Evolutionary conservation across 2,888 invertebrate species (phyloP).

Genomic region (Epistrophe grossulariae): DNA sequence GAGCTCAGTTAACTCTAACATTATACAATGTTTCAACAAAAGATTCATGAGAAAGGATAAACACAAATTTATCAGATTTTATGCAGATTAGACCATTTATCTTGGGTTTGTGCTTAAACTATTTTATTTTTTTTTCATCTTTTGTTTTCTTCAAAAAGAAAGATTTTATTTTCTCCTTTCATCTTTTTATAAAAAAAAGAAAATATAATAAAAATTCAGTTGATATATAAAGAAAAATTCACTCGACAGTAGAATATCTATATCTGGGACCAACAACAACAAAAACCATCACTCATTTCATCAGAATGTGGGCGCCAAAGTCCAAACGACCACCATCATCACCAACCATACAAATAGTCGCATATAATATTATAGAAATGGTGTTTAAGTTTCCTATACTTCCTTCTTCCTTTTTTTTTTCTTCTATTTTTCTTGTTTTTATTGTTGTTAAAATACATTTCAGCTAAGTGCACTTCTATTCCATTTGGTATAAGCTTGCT

Average conservation of each 20-base stretch:
- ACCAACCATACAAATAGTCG: neutral
- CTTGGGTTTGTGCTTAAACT: constrained; percentile 39
- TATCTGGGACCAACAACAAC: neutral
- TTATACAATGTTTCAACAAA: neutral
- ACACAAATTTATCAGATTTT: constrained; percentile 41
- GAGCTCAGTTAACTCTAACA: neutral
- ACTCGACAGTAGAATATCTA: neutral
- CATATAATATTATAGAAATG: neutral
- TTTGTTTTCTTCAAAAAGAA: constrained; percentile 8
- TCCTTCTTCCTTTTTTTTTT: neutral
- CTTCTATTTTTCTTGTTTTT: neutral
- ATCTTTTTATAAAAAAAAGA: neutral
- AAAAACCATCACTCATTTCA: constrained; percentile 59
- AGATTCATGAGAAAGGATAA: constrained; percentile 26
- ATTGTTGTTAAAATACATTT: constrained; percentile 46
- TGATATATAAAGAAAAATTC: neutral
- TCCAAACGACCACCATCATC: constrained; percentile 15
- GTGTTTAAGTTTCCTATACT: constrained; percentile 42
- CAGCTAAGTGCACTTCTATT: constrained; percentile 64
- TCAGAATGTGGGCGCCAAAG: constrained; percentile 26
- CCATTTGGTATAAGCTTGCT: constrained; percentile 37
- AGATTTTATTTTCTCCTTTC: neutral
- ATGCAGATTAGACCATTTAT: constrained; percentile 59
- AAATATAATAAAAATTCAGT: constrained; percentile 36
- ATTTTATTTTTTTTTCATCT: constrained; percentile 15